Conservation (phyloP, 2,797 vertebrate species). For the Bryconaethiops microstoma region DNA sequence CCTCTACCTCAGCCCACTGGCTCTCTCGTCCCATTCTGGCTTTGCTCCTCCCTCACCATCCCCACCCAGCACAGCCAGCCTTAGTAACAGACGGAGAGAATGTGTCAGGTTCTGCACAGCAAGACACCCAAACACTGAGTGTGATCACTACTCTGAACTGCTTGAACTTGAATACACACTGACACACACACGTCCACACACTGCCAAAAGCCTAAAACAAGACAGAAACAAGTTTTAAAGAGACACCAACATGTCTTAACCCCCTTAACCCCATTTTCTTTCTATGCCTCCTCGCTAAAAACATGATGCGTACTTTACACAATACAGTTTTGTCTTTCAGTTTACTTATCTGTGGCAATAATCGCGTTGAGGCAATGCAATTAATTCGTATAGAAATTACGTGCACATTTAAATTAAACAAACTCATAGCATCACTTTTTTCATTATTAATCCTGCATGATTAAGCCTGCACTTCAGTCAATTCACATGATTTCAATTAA, state of each 20-base stretch:
- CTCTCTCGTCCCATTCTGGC: constrained; percentile 15
- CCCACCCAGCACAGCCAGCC: neutral
- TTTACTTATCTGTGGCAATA: no score
- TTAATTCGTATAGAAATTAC: neutral
- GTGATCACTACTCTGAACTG: neutral
- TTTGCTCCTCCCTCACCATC: neutral
- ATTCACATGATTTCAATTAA: neutral
- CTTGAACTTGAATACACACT: neutral
- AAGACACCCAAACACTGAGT: constrained; percentile 10
- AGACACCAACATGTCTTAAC: neutral
- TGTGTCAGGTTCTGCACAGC: constrained; percentile 1
- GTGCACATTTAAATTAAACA: neutral
- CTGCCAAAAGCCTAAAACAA: neutral
- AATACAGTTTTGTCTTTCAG: neutral
- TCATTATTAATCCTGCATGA: neutral
- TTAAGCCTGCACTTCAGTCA: no score
- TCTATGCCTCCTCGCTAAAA: neutral
- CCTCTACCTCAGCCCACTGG: neutral
- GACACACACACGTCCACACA: neutral
- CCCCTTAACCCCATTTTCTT: neutral
- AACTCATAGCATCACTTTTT: neutral
- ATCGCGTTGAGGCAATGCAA: neutral
- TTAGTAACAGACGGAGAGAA: neutral
- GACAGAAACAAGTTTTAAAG: neutral
- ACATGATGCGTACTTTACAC: neutral